Percentiles rank a stretch among this genome's conserved stretches.
Evolutionary conservation across 1,140 invertebrate species (phyloP).

Genomic region (Vanessa atalanta): DNA sequence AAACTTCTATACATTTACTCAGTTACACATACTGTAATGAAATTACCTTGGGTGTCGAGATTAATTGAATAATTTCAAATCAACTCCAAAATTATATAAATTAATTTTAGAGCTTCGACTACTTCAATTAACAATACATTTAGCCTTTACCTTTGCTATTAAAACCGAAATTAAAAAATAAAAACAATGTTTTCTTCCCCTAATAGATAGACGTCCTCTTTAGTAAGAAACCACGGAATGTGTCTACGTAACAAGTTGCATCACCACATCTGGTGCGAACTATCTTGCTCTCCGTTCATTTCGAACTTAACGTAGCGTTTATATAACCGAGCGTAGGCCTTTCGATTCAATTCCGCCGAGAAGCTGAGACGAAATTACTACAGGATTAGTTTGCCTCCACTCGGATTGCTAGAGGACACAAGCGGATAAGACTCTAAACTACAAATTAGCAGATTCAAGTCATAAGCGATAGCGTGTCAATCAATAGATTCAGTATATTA

Average conservation of each 20-base stretch:
- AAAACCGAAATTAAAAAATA: no score
- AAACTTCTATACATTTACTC: no score
- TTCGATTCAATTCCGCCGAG: slow-evolving; percentile 48
- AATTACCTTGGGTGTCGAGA: no score
- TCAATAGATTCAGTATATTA: no score
- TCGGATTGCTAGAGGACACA: slow-evolving; percentile 53
- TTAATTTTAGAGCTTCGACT: no score
- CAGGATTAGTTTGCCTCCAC: slow-evolving; percentile 51
- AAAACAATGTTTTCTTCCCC: no score
- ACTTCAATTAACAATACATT: no score
- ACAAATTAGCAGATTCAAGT: slow-evolving; percentile 33
- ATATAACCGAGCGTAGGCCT: slow-evolving; percentile 31
- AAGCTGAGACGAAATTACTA: slow-evolving; percentile 52
- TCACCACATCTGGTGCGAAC: slow-evolving; percentile 1
- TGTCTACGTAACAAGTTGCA: neutral
- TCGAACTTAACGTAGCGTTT: slow-evolving; percentile 20
- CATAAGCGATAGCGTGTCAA: neutral
- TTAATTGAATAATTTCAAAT: no score
- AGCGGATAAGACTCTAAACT: slow-evolving; percentile 54
- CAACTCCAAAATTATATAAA: no score
- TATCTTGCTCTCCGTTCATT: neutral
- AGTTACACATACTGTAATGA: no score
- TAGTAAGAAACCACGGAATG: neutral
- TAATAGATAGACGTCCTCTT: no score
- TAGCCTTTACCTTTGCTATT: no score